Evolutionary conservation across 23 tunicate species (phyloP).

Genomic region (Trididemnum clinides): DNA sequence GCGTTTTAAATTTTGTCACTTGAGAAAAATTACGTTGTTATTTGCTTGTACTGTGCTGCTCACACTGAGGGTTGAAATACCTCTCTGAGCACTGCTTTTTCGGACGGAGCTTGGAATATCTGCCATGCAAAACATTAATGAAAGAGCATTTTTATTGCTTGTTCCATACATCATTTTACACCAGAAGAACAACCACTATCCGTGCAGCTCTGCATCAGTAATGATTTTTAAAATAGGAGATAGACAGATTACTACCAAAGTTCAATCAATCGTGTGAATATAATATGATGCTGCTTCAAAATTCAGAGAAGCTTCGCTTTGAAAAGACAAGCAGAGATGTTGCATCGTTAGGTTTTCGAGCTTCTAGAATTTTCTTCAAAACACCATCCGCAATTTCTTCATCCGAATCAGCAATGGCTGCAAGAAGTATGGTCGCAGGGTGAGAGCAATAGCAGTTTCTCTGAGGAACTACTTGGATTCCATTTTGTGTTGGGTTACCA

Average conservation of each 20-base stretch:
- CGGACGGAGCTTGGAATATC: too few species aligned
- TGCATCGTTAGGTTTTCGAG: not conserved
- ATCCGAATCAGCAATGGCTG: not conserved
- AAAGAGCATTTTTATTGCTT: too few species aligned
- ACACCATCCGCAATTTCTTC: not conserved
- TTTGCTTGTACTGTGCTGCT: too few species aligned
- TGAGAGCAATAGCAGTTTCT: constrained; percentile 4
- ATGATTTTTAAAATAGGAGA: not conserved
- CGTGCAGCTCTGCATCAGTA: not conserved
- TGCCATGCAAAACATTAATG: too few species aligned
- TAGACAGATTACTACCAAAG: not conserved
- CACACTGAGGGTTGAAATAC: too few species aligned
- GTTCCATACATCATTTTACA: too few species aligned
- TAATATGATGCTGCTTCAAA: not conserved
- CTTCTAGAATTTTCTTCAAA: constrained; percentile 1
- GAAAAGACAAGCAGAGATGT: not conserved
- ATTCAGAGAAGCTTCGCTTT: not conserved
- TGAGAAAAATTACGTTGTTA: too few species aligned
- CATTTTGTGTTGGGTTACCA: too few species aligned
- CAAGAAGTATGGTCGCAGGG: not conserved
- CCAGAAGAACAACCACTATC: too few species aligned
- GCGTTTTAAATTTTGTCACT: too few species aligned
- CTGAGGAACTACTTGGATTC: not conserved
- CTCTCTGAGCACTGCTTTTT: too few species aligned
- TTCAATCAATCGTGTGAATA: not conserved